Evolutionary conservation across 2,888 invertebrate species (phyloP).

Genomic region (Thyatira batis): DNA sequence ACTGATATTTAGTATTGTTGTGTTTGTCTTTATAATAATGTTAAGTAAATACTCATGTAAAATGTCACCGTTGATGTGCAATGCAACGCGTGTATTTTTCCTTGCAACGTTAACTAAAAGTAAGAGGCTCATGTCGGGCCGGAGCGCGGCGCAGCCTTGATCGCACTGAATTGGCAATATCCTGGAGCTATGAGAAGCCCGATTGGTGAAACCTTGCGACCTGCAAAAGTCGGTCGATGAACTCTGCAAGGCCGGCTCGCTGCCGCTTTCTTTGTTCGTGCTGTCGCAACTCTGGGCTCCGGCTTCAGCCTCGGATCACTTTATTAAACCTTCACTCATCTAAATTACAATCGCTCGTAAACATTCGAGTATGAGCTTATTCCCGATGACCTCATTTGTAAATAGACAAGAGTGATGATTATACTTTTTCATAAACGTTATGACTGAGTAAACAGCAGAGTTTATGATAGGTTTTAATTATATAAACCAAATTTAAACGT

Average conservation of each 20-base stretch:
- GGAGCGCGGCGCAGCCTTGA: constrained; percentile 70
- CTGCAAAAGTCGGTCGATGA: constrained; percentile 81
- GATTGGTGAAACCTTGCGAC: constrained; percentile 82
- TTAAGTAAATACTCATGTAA: not conserved
- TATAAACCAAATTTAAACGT: not conserved
- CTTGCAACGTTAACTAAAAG: constrained; percentile 60
- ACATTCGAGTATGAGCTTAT: constrained; percentile 8
- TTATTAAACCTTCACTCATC: constrained; percentile 75
- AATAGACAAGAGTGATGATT: not conserved
- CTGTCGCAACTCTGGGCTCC: constrained; percentile 69
- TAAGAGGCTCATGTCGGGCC: constrained; percentile 62
- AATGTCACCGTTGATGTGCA: constrained; percentile 20
- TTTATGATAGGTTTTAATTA: not conserved
- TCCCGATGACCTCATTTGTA: not conserved
- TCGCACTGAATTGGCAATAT: constrained; percentile 80
- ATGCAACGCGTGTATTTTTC: constrained; percentile 48
- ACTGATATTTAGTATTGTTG: too few species aligned
- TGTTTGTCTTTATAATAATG: too few species aligned
- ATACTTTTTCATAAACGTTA: not conserved
- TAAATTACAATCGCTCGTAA: constrained; percentile 55
- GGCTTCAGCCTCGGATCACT: constrained; percentile 70
- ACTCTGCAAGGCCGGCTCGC: constrained; percentile 75
- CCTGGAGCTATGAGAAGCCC: constrained; percentile 79
- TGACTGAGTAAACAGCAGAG: not conserved
- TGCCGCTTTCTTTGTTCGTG: constrained; percentile 79